Evolutionary conservation across 1,140 invertebrate species (phyloP), one percentile per base, ranked within the genome.

Genomic region (Drosophila oshimai): DNA sequence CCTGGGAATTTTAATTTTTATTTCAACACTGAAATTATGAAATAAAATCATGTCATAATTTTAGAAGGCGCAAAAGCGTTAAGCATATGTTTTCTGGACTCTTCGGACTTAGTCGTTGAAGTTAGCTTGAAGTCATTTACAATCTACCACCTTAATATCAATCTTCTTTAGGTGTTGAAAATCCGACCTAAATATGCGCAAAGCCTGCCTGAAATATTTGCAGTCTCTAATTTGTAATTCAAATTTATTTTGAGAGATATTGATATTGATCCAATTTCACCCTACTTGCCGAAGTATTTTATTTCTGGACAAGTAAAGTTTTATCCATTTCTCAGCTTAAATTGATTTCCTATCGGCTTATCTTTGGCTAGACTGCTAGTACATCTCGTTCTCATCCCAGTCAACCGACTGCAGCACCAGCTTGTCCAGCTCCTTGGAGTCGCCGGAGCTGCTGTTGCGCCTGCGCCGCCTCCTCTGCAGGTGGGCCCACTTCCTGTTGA

Each of bases 301-400:
- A 15, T 17, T 13, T 33, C 12, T 6, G 2, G 13, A 33, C 6
- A 34, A 34, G 13, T 15, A 10, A 36, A 36, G 9, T 17, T 10
- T 3, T 2, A 17, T 17, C 2, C 34, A 9, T 3, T 17, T 7
- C 6, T 1, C 1, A n/a, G n/a, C 6, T 36, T 3, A 20, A 24
- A 22, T 24, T 0, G 10, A 24, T 13, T 26, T 24, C 22, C 12
- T 26, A 13, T 26, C n/a, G n/a, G n/a, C 31, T 7, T 10, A 41
- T 65, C 22, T 6, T 10, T 6, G 22, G 1, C 2, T 20, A 12
- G 10, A 1, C 9, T 24, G 20, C 77, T 80, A 91, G 67, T 90
- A 91, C 61, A 91, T 91, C 44, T 91, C 90, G 60, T 91, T 91
- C 44, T 91, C 90, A 62, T 91, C 90, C 90, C 90, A 91, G 50